Evolutionary conservation across 1,140 invertebrate species (phyloP).

Genomic region (Copidosoma floridanum): DNA sequence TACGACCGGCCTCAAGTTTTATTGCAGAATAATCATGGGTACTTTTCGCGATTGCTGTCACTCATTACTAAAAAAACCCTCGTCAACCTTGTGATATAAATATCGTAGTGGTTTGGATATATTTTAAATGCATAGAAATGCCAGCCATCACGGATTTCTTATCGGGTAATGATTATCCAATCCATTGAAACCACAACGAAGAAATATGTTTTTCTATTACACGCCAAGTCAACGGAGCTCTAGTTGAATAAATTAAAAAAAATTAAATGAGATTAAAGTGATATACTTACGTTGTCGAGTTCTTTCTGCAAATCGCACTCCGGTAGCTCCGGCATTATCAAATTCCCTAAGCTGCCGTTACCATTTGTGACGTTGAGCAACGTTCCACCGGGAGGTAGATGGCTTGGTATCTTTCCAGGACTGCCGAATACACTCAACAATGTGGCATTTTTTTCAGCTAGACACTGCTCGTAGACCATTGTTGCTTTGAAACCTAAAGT

Average conservation of each 20-base stretch:
- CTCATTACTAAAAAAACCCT: too few relatives aligned
- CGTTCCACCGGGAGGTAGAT: conserved; percentile 58
- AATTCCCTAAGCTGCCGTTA: conserved; percentile 60
- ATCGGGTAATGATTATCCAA: too few relatives aligned
- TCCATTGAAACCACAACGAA: too few relatives aligned
- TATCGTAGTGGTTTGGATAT: too few relatives aligned
- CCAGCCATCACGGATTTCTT: too few relatives aligned
- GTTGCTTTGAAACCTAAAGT: conserved; percentile 79
- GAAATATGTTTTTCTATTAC: too few relatives aligned
- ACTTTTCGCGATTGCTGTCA: conserved; percentile 1
- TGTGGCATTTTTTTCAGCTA: conserved; percentile 64
- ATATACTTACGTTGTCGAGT: conserved; percentile 77
- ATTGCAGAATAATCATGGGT: background rate
- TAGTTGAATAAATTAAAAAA: too few relatives aligned
- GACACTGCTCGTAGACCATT: conserved; percentile 76
- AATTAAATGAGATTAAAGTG: too few relatives aligned
- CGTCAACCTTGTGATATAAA: too few relatives aligned
- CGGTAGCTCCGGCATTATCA: conserved; percentile 66
- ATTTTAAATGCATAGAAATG: too few relatives aligned
- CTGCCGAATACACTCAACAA: conserved; percentile 60
- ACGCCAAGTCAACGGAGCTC: too few relatives aligned
- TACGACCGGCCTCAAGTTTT: background rate
- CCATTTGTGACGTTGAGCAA: conserved; percentile 58
- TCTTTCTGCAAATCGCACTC: conserved; percentile 83
- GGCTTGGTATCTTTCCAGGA: conserved; percentile 49